Evolutionary conservation across 1,140 invertebrate genomes (phyloP).

Genomic region (Brachionus rotundiformis): DNA sequence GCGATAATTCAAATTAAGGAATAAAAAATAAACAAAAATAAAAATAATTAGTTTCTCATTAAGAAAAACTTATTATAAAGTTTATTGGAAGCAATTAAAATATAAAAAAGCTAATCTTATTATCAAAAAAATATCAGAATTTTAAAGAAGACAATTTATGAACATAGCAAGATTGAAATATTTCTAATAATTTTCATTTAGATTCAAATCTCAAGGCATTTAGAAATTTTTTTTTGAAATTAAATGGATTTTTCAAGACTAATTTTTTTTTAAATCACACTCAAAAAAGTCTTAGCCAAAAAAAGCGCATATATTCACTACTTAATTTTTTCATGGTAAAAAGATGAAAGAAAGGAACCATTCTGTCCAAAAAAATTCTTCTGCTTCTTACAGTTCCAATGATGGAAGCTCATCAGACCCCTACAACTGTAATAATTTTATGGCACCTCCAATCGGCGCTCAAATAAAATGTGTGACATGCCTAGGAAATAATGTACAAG

Average conservation of each 20-base stretch:
- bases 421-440: conserved; percentile 44
- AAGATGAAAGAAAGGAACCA: conserved; percentile 42
- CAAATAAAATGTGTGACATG: conserved; percentile 47
- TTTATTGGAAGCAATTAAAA: no score
- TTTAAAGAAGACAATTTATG: neutral
- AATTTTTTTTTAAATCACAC: neutral
- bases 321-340: neutral
- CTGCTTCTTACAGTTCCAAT: neutral
- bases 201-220: neutral
- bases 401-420: conserved; percentile 29
- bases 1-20: no score
- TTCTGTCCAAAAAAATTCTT: neutral
- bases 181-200: neutral
- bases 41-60: no score
- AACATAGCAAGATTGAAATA: neutral
- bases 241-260: neutral
- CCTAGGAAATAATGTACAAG: conserved; percentile 48
- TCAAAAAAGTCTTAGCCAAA: neutral
- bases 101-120: no score
- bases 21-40: no score
- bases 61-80: no score
- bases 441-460: conserved; percentile 50
- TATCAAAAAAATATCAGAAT: neutral
- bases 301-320: neutral
- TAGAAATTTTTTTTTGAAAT: neutral